A percentile compares a stretch with the other conserved stretches of the same genome.
phyloP scores from a whole-genome alignment of 1,140 invertebrate species.

The Ephestia elutella region DNA sequence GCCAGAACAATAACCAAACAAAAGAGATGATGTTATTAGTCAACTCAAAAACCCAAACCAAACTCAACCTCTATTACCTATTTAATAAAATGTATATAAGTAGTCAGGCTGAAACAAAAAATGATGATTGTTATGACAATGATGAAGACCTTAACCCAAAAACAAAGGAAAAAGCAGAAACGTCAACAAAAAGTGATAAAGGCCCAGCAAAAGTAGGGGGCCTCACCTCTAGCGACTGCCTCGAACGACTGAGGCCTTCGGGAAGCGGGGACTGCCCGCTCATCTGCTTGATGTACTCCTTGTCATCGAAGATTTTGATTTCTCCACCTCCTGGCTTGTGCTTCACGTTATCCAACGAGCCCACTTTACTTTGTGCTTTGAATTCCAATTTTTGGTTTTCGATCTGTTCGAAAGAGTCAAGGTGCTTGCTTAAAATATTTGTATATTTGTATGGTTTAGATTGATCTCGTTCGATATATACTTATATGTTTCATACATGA shows the following conservation, averaged over 20 bases:
- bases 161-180: slow-evolving; percentile 34
- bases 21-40: slow-evolving; percentile 11
- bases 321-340: slow-evolving; percentile 95
- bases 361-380: slow-evolving; percentile 90
- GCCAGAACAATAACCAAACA: slow-evolving; percentile 13
- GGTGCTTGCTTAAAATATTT: slow-evolving; percentile 29
- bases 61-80: slow-evolving; percentile 39
- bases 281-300: slow-evolving; percentile 91
- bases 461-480: no score
- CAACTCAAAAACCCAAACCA: slow-evolving; percentile 23
- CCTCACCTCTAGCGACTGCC: slow-evolving; percentile 77
- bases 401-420: slow-evolving; percentile 80
- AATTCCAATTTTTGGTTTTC: slow-evolving; percentile 90
- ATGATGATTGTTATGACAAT: slow-evolving; percentile 35
- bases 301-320: slow-evolving; percentile 95
- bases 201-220: slow-evolving; percentile 25
- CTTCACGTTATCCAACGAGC: slow-evolving; percentile 94
- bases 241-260: slow-evolving; percentile 77
- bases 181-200: slow-evolving; percentile 24
- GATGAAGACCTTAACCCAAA: slow-evolving; percentile 41
- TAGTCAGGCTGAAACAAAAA: slow-evolving; percentile 74
- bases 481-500: no score
- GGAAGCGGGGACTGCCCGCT: slow-evolving; percentile 78
- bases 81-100: slow-evolving; percentile 76
- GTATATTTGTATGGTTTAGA: slow-evolving; percentile 1